Evolutionary conservation across 2,797 vertebrate species (phyloP).

Genomic region (Sebastes vulpes): DNA sequence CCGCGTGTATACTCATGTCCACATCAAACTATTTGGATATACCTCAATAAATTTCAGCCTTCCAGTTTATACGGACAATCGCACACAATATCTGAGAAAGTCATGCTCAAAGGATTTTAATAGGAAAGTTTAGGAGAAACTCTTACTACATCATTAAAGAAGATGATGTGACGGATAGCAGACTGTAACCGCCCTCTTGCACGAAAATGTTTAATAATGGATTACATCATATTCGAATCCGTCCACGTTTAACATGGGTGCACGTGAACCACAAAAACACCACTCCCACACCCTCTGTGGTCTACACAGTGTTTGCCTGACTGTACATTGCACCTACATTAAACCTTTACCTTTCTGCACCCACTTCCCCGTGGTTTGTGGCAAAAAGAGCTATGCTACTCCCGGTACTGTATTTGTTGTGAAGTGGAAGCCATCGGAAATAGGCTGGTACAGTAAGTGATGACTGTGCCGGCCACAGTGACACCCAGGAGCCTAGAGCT

Average conservation of each 20-base stretch:
- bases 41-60: background rate
- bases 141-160: background rate
- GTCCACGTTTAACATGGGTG: background rate
- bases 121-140: background rate
- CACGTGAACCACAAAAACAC: background rate
- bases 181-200: background rate
- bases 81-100: background rate
- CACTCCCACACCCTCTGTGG: background rate
- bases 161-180: background rate
- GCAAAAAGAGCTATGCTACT: background rate
- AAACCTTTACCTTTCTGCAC: background rate
- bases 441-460: slow-evolving; percentile 79
- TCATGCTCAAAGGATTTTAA: background rate
- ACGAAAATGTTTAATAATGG: background rate
- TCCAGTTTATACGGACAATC: background rate
- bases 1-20: background rate
- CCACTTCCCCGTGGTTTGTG: background rate
- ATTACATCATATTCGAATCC: background rate
- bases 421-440: slow-evolving; percentile 62
- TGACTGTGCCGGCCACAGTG: slow-evolving; percentile 78
- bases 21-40: background rate
- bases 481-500: slow-evolving; percentile 81
- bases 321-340: background rate
- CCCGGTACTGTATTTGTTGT: slow-evolving; percentile 61
- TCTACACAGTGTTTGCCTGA: background rate